Percentiles rank a stretch among this genome's conserved stretches.
phyloP scores from a whole-genome alignment of 2,888 invertebrate genomes.

The Pollenia angustigena region DNA sequence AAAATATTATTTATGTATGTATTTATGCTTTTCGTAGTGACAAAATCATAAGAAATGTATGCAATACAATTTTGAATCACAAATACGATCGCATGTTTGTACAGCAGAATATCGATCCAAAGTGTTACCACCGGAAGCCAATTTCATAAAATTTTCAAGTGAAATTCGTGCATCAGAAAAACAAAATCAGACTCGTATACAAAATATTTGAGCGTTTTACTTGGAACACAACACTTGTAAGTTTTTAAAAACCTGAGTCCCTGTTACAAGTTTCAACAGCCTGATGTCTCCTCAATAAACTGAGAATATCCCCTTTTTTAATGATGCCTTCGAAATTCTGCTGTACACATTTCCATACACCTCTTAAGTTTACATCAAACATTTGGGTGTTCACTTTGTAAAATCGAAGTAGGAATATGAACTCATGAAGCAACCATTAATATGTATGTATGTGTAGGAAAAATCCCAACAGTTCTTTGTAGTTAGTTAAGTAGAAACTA shows the following conservation, averaged over 20 bases:
- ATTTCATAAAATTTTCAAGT: too few relatives aligned
- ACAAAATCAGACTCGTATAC: too few relatives aligned
- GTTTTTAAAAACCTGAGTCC: too few relatives aligned
- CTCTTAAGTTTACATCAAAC: too few relatives aligned
- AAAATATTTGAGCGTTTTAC: too few relatives aligned
- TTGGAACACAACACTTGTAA: too few relatives aligned
- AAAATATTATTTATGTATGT: not conserved
- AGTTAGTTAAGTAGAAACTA: constrained; percentile 66
- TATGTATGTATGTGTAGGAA: not conserved
- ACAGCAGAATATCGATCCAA: constrained; percentile 19
- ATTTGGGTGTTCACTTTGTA: too few relatives aligned
- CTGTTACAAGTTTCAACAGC: too few relatives aligned
- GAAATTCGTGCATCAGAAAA: too few relatives aligned
- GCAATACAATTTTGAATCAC: not conserved
- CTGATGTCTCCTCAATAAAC: too few relatives aligned
- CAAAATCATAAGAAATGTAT: not conserved
- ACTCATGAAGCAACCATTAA: constrained; percentile 8
- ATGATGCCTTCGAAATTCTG: not conserved
- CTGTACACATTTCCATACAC: not conserved
- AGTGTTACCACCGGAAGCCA: too few relatives aligned
- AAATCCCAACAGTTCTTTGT: constrained; percentile 57
- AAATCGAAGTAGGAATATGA: not conserved
- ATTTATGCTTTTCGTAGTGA: constrained; percentile 33
- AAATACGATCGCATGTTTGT: not conserved
- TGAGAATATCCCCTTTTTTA: not conserved